A percentile compares a stretch with the other conserved stretches of the same genome.
phyloP scores from a whole-genome alignment of 2,888 invertebrate species.

The Embidobia sp. region DNA sequence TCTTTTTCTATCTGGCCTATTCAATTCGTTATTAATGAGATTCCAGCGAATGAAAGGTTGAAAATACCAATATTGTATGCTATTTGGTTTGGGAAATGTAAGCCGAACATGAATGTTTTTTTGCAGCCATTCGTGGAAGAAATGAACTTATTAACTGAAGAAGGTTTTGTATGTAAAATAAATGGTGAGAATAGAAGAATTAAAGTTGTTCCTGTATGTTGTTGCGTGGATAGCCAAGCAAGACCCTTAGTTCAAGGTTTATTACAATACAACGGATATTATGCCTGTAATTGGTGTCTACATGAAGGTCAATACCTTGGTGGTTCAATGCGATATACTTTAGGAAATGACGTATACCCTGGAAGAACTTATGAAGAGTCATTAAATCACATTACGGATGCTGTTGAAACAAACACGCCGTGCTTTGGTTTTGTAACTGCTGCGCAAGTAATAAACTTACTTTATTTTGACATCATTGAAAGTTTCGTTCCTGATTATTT shows the following conservation, averaged over 20 bases:
- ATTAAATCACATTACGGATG: background rate
- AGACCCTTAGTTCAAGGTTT: constrained; percentile 7
- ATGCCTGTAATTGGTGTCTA: background rate
- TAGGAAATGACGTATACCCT: background rate
- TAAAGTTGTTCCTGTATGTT: constrained; percentile 6
- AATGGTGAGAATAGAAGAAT: constrained; percentile 12
- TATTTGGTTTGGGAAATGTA: constrained; percentile 10
- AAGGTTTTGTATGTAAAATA: background rate
- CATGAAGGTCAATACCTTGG: background rate
- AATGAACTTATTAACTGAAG: background rate
- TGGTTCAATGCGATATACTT: background rate
- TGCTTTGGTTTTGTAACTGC: constrained; percentile 40
- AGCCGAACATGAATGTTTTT: constrained; percentile 21
- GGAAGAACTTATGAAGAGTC: background rate
- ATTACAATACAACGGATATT: background rate
- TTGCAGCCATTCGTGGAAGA: constrained; percentile 6
- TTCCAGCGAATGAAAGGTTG: background rate
- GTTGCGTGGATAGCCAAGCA: constrained; percentile 9
- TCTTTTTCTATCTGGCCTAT: constrained; percentile 14
- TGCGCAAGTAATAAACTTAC: constrained; percentile 16
- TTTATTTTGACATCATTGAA: constrained; percentile 3
- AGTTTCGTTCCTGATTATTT: constrained; percentile 6
- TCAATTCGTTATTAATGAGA: constrained; percentile 12
- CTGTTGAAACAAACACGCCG: background rate
- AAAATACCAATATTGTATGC: background rate